Conservation (phyloP, 1,140 invertebrate species). For the Bombus affinis region DNA sequence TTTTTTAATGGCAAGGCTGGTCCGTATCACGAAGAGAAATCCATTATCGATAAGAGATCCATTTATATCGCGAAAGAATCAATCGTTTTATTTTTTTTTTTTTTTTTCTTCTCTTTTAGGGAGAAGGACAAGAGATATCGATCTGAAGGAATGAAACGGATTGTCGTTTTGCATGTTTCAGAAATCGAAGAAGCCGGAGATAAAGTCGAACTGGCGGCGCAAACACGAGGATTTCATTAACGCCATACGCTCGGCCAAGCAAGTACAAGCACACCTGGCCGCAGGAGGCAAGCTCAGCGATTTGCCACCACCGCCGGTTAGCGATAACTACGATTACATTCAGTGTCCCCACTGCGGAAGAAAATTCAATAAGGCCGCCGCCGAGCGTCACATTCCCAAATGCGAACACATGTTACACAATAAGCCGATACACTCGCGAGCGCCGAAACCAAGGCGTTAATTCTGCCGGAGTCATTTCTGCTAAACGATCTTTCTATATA, state of each 20-base stretch:
- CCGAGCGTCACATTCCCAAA: constrained; percentile 96
- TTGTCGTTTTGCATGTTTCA: constrained; percentile 56
- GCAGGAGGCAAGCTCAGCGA: constrained; percentile 93
- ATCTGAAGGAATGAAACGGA: neutral
- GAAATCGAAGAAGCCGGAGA: constrained; percentile 69
- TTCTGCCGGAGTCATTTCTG: neutral
- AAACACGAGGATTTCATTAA: constrained; percentile 97
- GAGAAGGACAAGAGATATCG: neutral
- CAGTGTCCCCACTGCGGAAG: constrained; percentile 95
- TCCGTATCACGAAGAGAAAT: too few relatives aligned
- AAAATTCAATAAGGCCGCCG: constrained; percentile 93
- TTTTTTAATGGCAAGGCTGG: too few relatives aligned
- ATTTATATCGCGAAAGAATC: neutral
- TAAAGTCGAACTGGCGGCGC: constrained; percentile 90
- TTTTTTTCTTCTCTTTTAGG: too few relatives aligned
- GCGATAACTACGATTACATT: constrained; percentile 94
- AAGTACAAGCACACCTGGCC: constrained; percentile 92
- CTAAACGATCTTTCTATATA: neutral
- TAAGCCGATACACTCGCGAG: constrained; percentile 85
- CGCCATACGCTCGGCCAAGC: constrained; percentile 94
- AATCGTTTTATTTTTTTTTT: neutral
- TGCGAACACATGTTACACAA: constrained; percentile 93
- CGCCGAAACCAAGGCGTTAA: constrained; percentile 70
- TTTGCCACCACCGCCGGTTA: constrained; percentile 94
- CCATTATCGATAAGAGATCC: neutral